Conservation (phyloP, 2,888 invertebrate species). For the Philereme transversata region DNA sequence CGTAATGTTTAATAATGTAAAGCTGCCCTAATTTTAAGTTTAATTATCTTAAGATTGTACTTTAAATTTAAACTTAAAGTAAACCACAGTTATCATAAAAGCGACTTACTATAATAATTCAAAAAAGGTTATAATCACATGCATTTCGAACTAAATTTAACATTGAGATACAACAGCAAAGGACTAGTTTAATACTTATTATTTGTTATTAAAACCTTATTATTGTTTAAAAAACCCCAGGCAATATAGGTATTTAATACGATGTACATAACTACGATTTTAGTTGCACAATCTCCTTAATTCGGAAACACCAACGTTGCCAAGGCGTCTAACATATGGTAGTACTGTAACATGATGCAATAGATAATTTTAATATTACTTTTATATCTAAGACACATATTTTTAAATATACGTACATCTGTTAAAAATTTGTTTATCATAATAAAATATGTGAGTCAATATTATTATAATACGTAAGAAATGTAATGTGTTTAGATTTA, state of each 20-base stretch:
- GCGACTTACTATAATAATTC: not conserved
- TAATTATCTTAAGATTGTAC: not conserved
- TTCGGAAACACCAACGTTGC: too few species aligned
- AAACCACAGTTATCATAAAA: constrained; percentile 3
- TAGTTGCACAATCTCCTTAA: too few species aligned
- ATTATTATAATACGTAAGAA: not conserved
- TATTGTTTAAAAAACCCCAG: not conserved
- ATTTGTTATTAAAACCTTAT: too few species aligned
- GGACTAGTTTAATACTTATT: constrained; percentile 38
- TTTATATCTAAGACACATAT: not conserved
- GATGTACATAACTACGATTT: too few species aligned
- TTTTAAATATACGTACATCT: not conserved
- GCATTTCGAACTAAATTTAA: constrained; percentile 22
- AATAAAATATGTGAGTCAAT: not conserved
- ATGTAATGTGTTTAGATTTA: not conserved
- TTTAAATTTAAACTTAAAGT: not conserved
- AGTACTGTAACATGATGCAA: not conserved
- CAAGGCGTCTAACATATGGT: too few species aligned
- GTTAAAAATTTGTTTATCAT: not conserved
- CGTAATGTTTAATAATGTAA: not conserved
- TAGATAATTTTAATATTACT: not conserved
- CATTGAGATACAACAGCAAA: constrained; percentile 31
- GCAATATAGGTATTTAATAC: not conserved
- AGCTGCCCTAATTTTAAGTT: constrained; percentile 3
- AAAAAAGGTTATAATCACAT: constrained; percentile 27